phyloP scores from a whole-genome alignment of 1,140 invertebrate species.

The Procambarus virginalis region DNA sequence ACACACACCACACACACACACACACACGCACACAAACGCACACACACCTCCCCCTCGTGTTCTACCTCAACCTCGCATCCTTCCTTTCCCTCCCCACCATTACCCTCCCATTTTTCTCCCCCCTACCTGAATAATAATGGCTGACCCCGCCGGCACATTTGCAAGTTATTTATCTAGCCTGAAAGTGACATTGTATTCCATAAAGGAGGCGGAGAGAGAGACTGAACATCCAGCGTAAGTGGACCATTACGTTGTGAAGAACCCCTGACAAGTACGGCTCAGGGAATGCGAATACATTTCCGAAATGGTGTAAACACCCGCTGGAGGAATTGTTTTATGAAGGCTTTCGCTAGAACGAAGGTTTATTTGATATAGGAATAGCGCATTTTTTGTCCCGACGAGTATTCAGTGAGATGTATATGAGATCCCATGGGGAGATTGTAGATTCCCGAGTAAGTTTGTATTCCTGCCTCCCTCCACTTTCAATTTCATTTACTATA shows the following conservation, averaged over 20 bases:
- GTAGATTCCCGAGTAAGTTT: slow-evolving; percentile 7
- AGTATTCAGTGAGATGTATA: slow-evolving; percentile 38
- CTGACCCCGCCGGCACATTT: slow-evolving; percentile 57
- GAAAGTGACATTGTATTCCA: slow-evolving; percentile 63
- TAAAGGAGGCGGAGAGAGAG: slow-evolving; percentile 62
- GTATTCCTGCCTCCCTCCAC: too few species aligned
- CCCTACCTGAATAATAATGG: slow-evolving; percentile 41
- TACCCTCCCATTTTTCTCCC: not conserved
- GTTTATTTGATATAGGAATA: slow-evolving; percentile 66
- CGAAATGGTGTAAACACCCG: slow-evolving; percentile 64
- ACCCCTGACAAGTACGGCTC: slow-evolving; percentile 57
- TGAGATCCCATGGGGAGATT: slow-evolving; percentile 30
- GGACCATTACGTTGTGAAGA: slow-evolving; percentile 64
- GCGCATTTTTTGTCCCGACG: slow-evolving; percentile 43
- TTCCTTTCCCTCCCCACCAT: not conserved
- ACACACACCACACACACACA: not conserved
- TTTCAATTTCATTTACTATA: too few species aligned
- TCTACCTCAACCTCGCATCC: not conserved
- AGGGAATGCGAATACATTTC: slow-evolving; percentile 65
- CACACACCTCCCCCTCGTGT: too few species aligned
- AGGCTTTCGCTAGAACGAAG: slow-evolving; percentile 55
- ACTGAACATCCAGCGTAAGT: slow-evolving; percentile 61
- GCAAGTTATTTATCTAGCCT: slow-evolving; percentile 60
- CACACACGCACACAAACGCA: too few species aligned
- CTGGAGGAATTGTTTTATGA: slow-evolving; percentile 67